Evolutionary conservation across 2,888 invertebrate species (phyloP), one percentile per base, ranked within the genome.

Genomic region (Anagyrus pseudococci): DNA sequence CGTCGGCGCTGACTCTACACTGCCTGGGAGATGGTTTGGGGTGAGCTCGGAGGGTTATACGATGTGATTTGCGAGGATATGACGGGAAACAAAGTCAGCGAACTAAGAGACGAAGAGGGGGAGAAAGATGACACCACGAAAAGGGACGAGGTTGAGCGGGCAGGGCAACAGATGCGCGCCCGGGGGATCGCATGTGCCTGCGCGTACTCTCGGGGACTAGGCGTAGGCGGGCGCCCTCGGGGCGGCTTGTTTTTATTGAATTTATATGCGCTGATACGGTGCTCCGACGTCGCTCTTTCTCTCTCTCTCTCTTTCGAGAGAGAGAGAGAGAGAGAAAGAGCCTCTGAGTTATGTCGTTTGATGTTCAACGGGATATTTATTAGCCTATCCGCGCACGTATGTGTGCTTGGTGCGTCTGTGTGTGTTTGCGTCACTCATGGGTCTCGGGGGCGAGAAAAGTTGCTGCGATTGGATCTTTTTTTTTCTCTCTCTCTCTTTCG

Each of bases 261-360:
- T 62, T 57, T 62, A 57, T 62, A 57, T 56, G 57, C 56, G 56
- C 56, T 46, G 55, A 62, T 62, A 62, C 54, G 58, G 3, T 7
- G 41, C 4, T n/a, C n/a, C n/a, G n/a, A n/a, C n/a, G n/a, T n/a
- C n/a, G n/a, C n/a, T n/a, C n/a, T n/a, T n/a, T n/a, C n/a, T n/a
- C n/a, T n/a, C n/a, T n/a, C n/a, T n/a, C n/a, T n/a, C n/a, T n/a
- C n/a, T n/a, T n/a, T n/a, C n/a, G n/a, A n/a, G n/a, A n/a, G n/a
- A n/a, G n/a, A n/a, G n/a, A n/a, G n/a, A n/a, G n/a, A n/a, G n/a
- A n/a, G n/a, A n/a, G n/a, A n/a, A n/a, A n/a, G 20, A 10, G 37
- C 20, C 29, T n/a, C 23, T 53, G 59, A 59, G 53, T 59, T 60
- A 60, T 49, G 43, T 40, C 37, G 25, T 44, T 55, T 61, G 55